These are phyloP conservation scores for Cotesia congregata DNA, from an alignment of 2,888 invertebrate species.

Conservation along the genomic window DNA sequence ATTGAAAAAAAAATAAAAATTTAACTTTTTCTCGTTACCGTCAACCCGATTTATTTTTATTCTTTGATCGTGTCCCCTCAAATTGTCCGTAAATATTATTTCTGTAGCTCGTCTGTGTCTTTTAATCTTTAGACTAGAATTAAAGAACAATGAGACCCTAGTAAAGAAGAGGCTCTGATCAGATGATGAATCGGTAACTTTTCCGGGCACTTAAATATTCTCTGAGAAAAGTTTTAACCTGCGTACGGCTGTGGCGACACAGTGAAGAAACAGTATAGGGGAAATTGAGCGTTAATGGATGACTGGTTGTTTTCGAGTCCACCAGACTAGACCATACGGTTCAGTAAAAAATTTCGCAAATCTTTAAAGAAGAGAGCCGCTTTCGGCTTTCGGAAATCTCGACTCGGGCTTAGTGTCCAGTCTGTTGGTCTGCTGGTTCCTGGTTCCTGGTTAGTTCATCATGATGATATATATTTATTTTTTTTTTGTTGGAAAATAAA, in stretches of 20 bases:
- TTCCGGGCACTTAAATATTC: neutral
- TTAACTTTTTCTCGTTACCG: conserved; percentile 57
- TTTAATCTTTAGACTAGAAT: neutral
- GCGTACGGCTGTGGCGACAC: neutral
- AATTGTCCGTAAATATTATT: conserved; percentile 63
- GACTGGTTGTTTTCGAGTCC: neutral
- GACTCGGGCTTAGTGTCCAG: neutral
- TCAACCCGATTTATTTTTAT: conserved; percentile 28
- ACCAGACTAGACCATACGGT: neutral
- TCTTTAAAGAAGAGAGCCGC: conserved; percentile 4
- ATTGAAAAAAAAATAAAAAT: conserved; percentile 15
- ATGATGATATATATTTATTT: neutral
- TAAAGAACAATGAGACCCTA: too few relatives aligned
- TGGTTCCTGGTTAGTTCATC: too few relatives aligned
- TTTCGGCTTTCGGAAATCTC: neutral
- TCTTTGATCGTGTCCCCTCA: conserved; percentile 54
- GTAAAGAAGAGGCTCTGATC: neutral
- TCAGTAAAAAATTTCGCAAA: conserved; percentile 30
- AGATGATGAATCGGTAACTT: neutral
- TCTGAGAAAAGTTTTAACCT: neutral
- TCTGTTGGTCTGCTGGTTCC: neutral
- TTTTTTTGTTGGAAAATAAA: neutral
- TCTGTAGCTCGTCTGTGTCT: conserved; percentile 16
- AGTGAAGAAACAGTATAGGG: neutral
- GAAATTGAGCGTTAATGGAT: neutral